A percentile compares a stretch with the other conserved stretches of the same genome.
Conservation (phyloP, 2,888 invertebrate genomes). For the Trimorus sp. region DNA sequence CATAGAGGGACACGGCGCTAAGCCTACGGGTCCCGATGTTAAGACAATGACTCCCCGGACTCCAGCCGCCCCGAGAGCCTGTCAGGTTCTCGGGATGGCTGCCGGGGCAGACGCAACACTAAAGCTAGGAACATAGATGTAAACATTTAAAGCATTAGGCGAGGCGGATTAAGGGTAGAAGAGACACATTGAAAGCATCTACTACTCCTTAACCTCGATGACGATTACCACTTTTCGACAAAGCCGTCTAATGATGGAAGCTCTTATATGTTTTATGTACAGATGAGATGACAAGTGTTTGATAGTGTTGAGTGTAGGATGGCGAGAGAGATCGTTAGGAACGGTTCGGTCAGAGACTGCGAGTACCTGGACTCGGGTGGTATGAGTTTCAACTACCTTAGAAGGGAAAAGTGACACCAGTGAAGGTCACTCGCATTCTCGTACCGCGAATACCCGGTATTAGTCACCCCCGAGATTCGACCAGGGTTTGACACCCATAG, state of each 20-base stretch:
- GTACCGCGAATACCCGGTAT: no score
- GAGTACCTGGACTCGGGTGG: slow-evolving; percentile 9
- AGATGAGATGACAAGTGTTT: slow-evolving; percentile 38
- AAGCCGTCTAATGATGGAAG: slow-evolving; percentile 77
- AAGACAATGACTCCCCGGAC: slow-evolving; percentile 70
- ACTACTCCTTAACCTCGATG: slow-evolving; percentile 68
- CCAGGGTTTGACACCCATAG: slow-evolving; percentile 1
- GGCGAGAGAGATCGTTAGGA: slow-evolving; percentile 9
- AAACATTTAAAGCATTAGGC: slow-evolving; percentile 78
- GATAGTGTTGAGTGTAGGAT: slow-evolving; percentile 20
- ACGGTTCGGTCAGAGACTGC: slow-evolving; percentile 2
- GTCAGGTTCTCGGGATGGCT: slow-evolving; percentile 32
- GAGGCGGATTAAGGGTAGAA: slow-evolving; percentile 65
- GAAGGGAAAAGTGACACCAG: not conserved
- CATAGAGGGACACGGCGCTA: slow-evolving; percentile 81
- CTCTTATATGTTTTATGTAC: slow-evolving; percentile 61
- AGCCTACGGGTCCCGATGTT: slow-evolving; percentile 75
- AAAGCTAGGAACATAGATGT: slow-evolving; percentile 72
- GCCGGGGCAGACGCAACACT: slow-evolving; percentile 58
- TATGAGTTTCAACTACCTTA: not conserved
- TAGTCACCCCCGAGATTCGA: slow-evolving; percentile 2
- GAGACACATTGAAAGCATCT: slow-evolving; percentile 73
- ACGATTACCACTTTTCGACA: slow-evolving; percentile 65
- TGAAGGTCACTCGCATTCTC: not conserved
- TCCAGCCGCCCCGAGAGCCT: slow-evolving; percentile 67